Percentiles rank a stretch among this genome's conserved stretches.
These are phyloP conservation scores for Anseranas semipalmata DNA, from an alignment of 2,113 vertebrate genomes.

Conservation along the genomic window DNA sequence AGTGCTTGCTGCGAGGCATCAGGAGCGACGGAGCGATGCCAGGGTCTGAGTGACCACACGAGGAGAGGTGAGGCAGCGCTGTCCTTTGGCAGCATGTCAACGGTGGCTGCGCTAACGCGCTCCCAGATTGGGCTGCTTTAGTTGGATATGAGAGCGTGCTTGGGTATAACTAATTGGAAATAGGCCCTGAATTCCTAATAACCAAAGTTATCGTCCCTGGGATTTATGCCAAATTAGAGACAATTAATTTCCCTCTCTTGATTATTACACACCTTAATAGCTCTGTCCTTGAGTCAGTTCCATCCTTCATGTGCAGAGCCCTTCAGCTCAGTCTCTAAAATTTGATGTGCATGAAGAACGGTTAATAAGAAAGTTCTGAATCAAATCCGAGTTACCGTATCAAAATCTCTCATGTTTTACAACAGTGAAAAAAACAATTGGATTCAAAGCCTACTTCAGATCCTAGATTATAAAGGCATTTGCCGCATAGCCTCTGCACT, in stretches of 20 bases:
- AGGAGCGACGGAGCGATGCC: neutral
- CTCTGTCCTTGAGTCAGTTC: constrained; percentile 77
- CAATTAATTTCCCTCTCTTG: constrained; percentile 80
- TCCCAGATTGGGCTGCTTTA: neutral
- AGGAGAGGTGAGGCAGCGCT: neutral
- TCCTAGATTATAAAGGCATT: constrained; percentile 59
- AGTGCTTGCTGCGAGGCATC: constrained; percentile 25
- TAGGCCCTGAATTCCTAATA: constrained; percentile 72
- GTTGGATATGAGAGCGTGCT: neutral
- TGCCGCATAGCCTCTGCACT: constrained; percentile 48
- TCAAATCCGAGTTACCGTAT: constrained; percentile 39
- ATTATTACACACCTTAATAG: constrained; percentile 76
- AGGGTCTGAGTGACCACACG: neutral
- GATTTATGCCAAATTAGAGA: constrained; percentile 81
- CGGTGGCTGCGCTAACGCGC: neutral
- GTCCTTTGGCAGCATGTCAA: constrained; percentile 10
- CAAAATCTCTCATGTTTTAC: constrained; percentile 56
- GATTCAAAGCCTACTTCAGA: constrained; percentile 58
- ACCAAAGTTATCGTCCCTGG: constrained; percentile 67
- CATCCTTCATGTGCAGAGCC: constrained; percentile 65
- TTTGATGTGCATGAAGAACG: constrained; percentile 57
- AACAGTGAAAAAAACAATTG: constrained; percentile 47
- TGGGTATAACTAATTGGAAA: constrained; percentile 57
- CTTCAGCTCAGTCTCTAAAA: constrained; percentile 68
- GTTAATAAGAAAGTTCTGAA: constrained; percentile 67